These are phyloP conservation scores for Lepidurus arcticus DNA, from an alignment of 1,140 invertebrate species.

Conservation along the genomic window DNA sequence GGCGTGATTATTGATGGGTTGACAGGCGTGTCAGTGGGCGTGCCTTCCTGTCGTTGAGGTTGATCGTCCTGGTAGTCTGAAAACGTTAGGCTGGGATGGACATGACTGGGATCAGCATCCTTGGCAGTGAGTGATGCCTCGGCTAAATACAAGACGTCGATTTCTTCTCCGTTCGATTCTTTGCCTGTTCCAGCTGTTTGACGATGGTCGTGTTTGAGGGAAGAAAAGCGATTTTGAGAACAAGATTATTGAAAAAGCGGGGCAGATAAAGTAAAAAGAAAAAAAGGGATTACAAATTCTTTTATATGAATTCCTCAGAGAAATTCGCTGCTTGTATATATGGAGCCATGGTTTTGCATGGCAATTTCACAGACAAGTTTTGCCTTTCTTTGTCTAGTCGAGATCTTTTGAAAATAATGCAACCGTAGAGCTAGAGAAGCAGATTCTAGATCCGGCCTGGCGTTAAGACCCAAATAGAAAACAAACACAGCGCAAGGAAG, in stretches of 20 bases:
- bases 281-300: background rate
- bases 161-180: background rate
- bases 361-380: background rate
- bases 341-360: background rate
- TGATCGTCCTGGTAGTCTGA: slow-evolving; percentile 1
- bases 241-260: background rate
- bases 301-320: background rate
- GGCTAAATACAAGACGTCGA: background rate
- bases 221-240: background rate
- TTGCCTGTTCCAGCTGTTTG: background rate
- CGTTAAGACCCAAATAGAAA: background rate
- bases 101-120: background rate
- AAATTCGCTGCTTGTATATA: background rate
- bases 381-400: background rate
- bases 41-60: background rate
- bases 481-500: background rate
- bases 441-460: too few species aligned
- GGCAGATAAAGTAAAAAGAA: background rate
- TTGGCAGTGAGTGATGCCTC: slow-evolving; percentile 3
- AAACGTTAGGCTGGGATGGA: background rate
- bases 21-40: background rate
- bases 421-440: too few species aligned
- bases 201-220: background rate
- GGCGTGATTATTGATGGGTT: background rate
- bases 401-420: background rate